These are phyloP conservation scores for Cirrhinus molitorella DNA, from an alignment of 2,797 vertebrate genomes.

Conservation along the genomic window DNA sequence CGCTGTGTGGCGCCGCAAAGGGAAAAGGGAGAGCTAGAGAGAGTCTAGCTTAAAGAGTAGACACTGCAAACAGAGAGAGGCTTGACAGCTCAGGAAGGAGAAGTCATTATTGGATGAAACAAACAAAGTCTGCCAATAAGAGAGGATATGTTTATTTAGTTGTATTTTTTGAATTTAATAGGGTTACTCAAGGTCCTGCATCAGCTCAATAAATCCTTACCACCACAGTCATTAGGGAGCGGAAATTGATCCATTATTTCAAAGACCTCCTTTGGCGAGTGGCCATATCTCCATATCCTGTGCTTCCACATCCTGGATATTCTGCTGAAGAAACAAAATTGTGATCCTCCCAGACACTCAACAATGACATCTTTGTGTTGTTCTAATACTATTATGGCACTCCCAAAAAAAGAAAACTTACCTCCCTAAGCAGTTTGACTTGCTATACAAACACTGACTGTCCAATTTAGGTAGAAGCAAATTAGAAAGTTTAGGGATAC, in stretches of 20 bases:
- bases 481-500: constrained; percentile 3
- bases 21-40: not conserved
- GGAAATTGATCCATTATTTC: constrained; percentile 36
- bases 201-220: constrained; percentile 30
- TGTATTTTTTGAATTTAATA: not conserved
- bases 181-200: constrained; percentile 17
- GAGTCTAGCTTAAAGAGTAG: constrained; percentile 9
- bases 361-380: constrained; percentile 24
- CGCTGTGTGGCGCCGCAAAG: not conserved
- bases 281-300: constrained; percentile 30
- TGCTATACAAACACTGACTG: constrained; percentile 51
- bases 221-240: constrained; percentile 40
- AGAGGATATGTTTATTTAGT: constrained; percentile 22
- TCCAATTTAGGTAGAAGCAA: constrained; percentile 60
- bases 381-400: constrained; percentile 37
- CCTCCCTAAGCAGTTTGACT: constrained; percentile 37
- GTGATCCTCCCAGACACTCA: constrained; percentile 11
- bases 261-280: constrained; percentile 24
- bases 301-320: constrained; percentile 5
- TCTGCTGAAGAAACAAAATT: constrained; percentile 17
- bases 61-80: constrained; percentile 5
- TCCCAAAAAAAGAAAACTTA: not conserved
- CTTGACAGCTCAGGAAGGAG: constrained; percentile 13
- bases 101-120: constrained; percentile 34
- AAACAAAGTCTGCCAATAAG: constrained; percentile 27